Evolutionary conservation across 2,797 vertebrate genomes (phyloP).

Genomic region (Anolis apletophallus): DNA sequence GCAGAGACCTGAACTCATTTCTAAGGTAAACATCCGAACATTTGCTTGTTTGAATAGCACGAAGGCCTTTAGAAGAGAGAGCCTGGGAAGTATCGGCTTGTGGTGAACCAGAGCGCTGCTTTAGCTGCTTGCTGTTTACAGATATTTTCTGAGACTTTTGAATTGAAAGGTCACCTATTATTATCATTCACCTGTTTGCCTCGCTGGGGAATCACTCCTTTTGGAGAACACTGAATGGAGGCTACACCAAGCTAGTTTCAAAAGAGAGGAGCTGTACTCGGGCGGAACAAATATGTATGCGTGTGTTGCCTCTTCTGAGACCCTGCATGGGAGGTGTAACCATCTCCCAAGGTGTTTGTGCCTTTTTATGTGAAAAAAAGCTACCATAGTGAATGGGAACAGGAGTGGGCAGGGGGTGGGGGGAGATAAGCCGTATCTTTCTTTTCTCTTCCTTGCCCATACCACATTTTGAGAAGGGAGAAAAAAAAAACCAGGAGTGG

Average conservation of each 20-base stretch:
- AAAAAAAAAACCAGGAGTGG: too few species aligned
- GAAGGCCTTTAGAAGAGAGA: slow-evolving; percentile 30
- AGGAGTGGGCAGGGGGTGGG: not conserved
- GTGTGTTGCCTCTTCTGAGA: not conserved
- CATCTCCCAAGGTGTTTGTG: not conserved
- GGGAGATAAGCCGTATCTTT: not conserved
- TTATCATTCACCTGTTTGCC: slow-evolving; percentile 27
- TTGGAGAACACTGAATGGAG: slow-evolving; percentile 17
- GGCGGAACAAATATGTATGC: not conserved
- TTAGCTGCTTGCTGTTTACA: slow-evolving; percentile 14
- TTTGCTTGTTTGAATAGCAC: not conserved
- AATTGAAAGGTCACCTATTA: slow-evolving; percentile 34
- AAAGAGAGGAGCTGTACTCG: not conserved
- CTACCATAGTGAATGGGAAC: not conserved
- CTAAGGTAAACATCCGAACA: slow-evolving; percentile 15
- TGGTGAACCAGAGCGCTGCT: not conserved
- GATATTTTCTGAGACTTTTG: not conserved
- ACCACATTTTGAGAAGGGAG: too few species aligned
- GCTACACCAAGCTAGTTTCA: not conserved
- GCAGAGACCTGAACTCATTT: slow-evolving; percentile 28
- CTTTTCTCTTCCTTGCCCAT: too few species aligned
- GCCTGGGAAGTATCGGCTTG: not conserved
- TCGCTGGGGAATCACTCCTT: slow-evolving; percentile 11
- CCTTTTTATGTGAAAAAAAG: not conserved
- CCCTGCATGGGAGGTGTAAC: not conserved